A percentile compares a stretch with the other conserved stretches of the same genome.
phyloP scores from a whole-genome alignment of 2,888 invertebrate species.

The Drosophila lutescens region DNA sequence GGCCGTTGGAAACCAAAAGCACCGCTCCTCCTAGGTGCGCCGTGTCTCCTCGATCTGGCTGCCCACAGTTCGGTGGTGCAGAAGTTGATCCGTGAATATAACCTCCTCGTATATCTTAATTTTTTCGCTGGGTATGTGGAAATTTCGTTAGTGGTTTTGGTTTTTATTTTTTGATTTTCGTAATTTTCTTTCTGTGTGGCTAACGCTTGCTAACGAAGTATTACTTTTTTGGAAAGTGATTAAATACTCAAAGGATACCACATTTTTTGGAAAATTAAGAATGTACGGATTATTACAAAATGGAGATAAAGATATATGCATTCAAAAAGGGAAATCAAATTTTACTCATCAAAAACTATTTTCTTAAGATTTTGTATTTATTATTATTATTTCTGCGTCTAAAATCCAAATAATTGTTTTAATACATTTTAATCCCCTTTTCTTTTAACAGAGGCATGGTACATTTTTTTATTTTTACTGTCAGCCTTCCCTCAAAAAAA shows the following conservation, averaged over 20 bases:
- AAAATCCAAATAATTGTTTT: too few relatives aligned
- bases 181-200: background rate
- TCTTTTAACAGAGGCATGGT: too few relatives aligned
- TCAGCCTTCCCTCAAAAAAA: too few relatives aligned
- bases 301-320: too few relatives aligned
- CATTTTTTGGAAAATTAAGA: too few relatives aligned
- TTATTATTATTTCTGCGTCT: too few relatives aligned
- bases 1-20: constrained; percentile 42
- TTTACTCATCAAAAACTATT: too few relatives aligned
- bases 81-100: constrained; percentile 43
- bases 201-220: background rate
- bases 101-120: constrained; percentile 22
- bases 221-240: background rate
- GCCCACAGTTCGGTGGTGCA: constrained; percentile 20
- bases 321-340: too few relatives aligned
- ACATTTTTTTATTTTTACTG: too few relatives aligned
- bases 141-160: background rate
- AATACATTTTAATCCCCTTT: too few relatives aligned
- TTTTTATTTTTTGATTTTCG: background rate
- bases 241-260: background rate
- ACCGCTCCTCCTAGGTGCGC: constrained; percentile 25
- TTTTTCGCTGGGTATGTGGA: background rate
- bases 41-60: constrained; percentile 20
- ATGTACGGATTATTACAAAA: too few relatives aligned
- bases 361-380: too few relatives aligned